Conservation (phyloP, 2,113 vertebrate genomes). For the Conger conger region DNA sequence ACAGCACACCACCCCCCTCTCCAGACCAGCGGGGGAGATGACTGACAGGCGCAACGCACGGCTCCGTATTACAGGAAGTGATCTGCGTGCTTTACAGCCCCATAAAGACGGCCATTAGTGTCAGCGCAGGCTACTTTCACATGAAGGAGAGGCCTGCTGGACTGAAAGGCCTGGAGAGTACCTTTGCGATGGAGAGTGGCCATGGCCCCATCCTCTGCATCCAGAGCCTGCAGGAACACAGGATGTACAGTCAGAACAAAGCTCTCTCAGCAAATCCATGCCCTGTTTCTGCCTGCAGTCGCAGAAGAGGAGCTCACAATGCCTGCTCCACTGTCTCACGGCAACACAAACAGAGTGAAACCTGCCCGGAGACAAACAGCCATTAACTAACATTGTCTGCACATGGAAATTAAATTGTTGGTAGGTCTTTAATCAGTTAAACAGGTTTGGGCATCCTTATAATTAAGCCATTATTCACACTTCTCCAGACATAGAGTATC, state of each 20-base stretch:
- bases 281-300: not conserved
- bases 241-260: too few relatives aligned
- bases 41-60: not conserved
- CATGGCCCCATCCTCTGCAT: constrained; percentile 58
- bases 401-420: not conserved
- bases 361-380: not conserved
- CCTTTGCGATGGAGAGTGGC: constrained; percentile 63
- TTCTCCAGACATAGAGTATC: not conserved
- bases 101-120: constrained; percentile 23
- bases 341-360: not conserved
- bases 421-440: not conserved
- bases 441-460: not conserved
- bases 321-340: not conserved
- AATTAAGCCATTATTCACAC: not conserved
- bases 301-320: not conserved
- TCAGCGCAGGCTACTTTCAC: not conserved
- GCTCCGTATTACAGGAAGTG: not conserved
- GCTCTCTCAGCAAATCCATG: too few relatives aligned
- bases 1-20: not conserved
- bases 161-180: constrained; percentile 20
- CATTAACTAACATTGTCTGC: not conserved
- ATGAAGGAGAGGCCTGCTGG: not conserved
- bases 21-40: not conserved
- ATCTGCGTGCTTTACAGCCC: not conserved
- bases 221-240: constrained; percentile 53